Percentiles rank a stretch among this genome's conserved stretches.
These are phyloP conservation scores for Spodoptera littoralis DNA, from an alignment of 2,888 invertebrate genomes.

Conservation along the genomic window DNA sequence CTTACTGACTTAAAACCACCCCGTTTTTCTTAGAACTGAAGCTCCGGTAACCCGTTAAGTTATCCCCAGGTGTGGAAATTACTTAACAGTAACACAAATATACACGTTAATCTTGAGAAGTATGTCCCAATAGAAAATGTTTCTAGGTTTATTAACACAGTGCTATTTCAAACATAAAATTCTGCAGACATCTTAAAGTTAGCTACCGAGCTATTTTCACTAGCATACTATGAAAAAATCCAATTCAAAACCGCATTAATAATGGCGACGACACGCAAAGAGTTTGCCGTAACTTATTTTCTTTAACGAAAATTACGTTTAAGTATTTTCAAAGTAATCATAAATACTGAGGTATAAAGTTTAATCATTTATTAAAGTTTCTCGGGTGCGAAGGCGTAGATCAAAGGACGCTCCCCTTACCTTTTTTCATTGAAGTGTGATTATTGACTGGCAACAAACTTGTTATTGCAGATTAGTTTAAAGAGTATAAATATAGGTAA, in stretches of 20 bases:
- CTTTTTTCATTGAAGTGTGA: constrained; percentile 37
- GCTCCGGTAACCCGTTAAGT: too few relatives aligned
- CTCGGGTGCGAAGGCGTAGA: constrained; percentile 47
- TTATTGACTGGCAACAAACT: constrained; percentile 29
- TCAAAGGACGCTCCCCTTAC: constrained; percentile 56
- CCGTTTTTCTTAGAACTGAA: too few relatives aligned
- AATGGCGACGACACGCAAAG: constrained; percentile 8
- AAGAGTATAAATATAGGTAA: constrained; percentile 1
- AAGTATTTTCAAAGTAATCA: constrained; percentile 66
- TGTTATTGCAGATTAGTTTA: constrained; percentile 22
- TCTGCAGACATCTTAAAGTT: too few relatives aligned
- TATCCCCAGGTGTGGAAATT: too few relatives aligned
- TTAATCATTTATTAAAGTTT: constrained; percentile 74
- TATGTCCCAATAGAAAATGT: too few relatives aligned
- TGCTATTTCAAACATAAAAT: too few relatives aligned
- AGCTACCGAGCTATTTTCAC: too few relatives aligned
- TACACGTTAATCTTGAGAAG: too few relatives aligned
- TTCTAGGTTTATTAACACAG: too few relatives aligned
- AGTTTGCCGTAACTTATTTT: constrained; percentile 41
- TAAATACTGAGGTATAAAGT: constrained; percentile 65
- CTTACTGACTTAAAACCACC: too few relatives aligned
- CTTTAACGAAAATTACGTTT: constrained; percentile 61
- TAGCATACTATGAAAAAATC: neutral
- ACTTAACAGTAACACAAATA: too few relatives aligned
- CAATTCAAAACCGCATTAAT: constrained; percentile 12